Percentiles rank a stretch among this genome's conserved stretches.
Evolutionary conservation across 1,140 invertebrate species (phyloP).

Genomic region (Rhagoletis zephyria): DNA sequence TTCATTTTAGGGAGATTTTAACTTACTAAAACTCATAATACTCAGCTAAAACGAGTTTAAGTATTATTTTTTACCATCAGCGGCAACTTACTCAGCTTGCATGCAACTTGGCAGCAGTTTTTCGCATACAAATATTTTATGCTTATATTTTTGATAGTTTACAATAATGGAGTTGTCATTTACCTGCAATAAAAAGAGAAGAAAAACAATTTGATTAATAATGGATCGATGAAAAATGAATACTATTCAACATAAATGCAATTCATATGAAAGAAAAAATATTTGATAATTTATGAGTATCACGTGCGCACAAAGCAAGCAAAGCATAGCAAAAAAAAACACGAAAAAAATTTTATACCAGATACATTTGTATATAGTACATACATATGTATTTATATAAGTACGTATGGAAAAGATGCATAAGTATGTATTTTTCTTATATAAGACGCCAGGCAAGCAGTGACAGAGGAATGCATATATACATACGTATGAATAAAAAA

Average conservation of each 20-base stretch:
- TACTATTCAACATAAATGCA: slow-evolving; percentile 5
- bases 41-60: no score
- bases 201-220: slow-evolving; percentile 33
- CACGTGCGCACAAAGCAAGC: slow-evolving; percentile 27
- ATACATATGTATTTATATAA: not conserved
- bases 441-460: no score
- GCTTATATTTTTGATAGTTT: no score
- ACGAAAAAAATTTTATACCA: no score
- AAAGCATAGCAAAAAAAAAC: not conserved
- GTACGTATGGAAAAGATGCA: not conserved
- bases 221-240: slow-evolving; percentile 27
- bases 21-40: no score
- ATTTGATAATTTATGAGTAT: slow-evolving; percentile 34
- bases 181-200: slow-evolving; percentile 35
- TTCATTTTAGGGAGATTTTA: no score
- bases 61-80: no score
- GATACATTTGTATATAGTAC: no score
- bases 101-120: slow-evolving; percentile 22
- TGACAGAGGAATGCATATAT: no score
- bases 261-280: slow-evolving; percentile 16
- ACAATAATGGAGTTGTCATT: slow-evolving; percentile 7
- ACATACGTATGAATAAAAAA: no score
- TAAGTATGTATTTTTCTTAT: not conserved
- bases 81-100: not conserved
- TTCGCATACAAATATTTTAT: not conserved